Conservation (phyloP, 1,140 invertebrate genomes). For the Pogonus chalceus region DNA sequence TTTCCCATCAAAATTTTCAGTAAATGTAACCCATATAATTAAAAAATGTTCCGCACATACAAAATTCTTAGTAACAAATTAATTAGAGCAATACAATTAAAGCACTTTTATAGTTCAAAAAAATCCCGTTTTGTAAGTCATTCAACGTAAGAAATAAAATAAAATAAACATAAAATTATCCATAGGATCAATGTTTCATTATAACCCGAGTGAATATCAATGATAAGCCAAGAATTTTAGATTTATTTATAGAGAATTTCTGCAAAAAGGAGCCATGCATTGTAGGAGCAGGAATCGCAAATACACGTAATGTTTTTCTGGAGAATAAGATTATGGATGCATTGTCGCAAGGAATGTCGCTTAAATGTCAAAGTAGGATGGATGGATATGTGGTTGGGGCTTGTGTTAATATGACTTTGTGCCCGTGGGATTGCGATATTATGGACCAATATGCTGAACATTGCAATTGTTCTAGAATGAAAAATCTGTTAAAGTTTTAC, state of each 20-base stretch:
- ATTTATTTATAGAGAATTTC: not conserved
- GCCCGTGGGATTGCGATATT: conserved; percentile 27
- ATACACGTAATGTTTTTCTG: not conserved
- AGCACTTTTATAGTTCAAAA: too few species aligned
- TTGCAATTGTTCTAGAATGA: conserved; percentile 20
- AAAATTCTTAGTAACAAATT: too few species aligned
- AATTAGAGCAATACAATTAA: too few species aligned
- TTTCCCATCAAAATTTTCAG: too few species aligned
- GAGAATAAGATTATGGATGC: conserved; percentile 22
- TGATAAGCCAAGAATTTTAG: not conserved
- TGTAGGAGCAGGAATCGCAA: not conserved
- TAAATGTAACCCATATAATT: too few species aligned
- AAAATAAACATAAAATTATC: too few species aligned
- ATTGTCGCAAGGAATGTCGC: conserved; percentile 31
- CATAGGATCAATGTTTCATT: too few species aligned
- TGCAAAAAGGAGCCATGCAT: not conserved
- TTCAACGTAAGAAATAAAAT: too few species aligned
- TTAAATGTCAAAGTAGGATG: conserved; percentile 34
- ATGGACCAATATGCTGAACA: conserved; percentile 27
- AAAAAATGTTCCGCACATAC: too few species aligned
- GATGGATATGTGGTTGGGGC: conserved; percentile 34
- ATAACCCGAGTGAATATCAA: too few species aligned
- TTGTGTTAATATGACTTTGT: conserved; percentile 31
- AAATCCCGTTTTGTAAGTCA: too few species aligned
- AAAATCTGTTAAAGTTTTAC: conserved; percentile 34